A percentile compares a stretch with the other conserved stretches of the same genome.
These are phyloP conservation scores for Toxostoma redivivum DNA, from an alignment of 2,113 vertebrate genomes.

Conservation along the genomic window DNA sequence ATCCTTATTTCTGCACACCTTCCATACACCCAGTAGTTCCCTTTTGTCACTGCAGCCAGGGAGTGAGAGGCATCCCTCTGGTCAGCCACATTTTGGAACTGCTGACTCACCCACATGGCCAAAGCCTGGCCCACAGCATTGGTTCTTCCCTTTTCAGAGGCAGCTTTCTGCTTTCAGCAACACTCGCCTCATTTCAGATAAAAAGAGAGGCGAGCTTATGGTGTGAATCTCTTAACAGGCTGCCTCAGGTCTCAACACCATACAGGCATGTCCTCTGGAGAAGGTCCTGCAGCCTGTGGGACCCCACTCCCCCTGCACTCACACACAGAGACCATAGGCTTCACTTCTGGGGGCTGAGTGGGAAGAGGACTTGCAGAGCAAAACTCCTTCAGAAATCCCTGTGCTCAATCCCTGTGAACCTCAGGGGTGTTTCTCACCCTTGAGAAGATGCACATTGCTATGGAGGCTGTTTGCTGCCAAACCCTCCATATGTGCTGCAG, in stretches of 20 bases:
- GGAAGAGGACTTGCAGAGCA: background rate
- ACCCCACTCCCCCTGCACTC: background rate
- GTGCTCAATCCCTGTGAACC: background rate
- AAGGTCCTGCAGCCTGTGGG: background rate
- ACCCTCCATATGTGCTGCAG: background rate
- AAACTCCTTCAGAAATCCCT: background rate
- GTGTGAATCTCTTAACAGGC: background rate
- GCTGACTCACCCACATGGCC: background rate
- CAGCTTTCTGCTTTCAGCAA: background rate
- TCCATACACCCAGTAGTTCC: background rate
- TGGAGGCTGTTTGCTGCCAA: background rate
- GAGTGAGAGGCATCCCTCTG: background rate
- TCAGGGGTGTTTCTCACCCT: background rate
- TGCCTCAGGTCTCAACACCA: background rate
- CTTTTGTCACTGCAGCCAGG: background rate
- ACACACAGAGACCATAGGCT: background rate
- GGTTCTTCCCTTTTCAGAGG: background rate
- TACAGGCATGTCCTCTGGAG: accelerated
- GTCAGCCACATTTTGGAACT: background rate
- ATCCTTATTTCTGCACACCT: background rate
- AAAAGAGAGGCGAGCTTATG: background rate
- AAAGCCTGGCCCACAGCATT: background rate
- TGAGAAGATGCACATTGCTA: background rate
- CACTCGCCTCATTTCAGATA: background rate
- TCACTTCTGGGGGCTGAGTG: background rate